These are phyloP conservation scores for Temnothorax unifasciatus DNA, from an alignment of 2,888 invertebrate species.

Conservation along the genomic window DNA sequence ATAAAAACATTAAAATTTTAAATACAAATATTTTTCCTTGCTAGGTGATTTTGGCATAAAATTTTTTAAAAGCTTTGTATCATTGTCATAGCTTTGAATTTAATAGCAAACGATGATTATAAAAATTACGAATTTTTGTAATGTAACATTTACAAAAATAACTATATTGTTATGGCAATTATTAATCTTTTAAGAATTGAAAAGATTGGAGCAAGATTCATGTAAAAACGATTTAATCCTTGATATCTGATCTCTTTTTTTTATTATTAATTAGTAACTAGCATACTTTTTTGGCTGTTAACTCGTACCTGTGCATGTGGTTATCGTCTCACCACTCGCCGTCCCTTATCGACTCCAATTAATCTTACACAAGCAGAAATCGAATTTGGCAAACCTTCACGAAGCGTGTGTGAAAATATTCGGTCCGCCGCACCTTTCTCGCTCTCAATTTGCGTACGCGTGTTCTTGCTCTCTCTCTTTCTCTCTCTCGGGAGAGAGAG, in stretches of 20 bases:
- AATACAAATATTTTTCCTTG: not conserved
- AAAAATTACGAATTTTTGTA: conserved; percentile 9
- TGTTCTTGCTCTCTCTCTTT: not conserved
- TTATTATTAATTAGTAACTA: not conserved
- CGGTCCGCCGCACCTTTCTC: conserved; percentile 40
- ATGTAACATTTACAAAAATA: not conserved
- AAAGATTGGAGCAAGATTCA: not conserved
- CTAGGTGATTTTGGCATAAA: not conserved
- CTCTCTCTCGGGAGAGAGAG: not conserved
- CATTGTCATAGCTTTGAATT: not conserved
- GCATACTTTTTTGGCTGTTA: no score
- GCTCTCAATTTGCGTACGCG: conserved; percentile 27
- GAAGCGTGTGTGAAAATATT: conserved; percentile 35
- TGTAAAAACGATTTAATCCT: not conserved
- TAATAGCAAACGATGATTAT: not conserved
- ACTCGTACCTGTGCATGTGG: not conserved
- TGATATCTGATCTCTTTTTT: not conserved
- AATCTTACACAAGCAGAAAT: conserved; percentile 10
- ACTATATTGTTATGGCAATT: not conserved
- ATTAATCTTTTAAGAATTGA: not conserved
- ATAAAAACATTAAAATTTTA: not conserved
- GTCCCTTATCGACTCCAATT: conserved; percentile 11
- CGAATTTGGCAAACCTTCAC: conserved; percentile 33
- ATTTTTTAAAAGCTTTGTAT: not conserved
- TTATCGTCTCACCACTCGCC: not conserved